Base-by-base conservation (phyloP, 2,888 invertebrate species). In the Acleris literana region DNA sequence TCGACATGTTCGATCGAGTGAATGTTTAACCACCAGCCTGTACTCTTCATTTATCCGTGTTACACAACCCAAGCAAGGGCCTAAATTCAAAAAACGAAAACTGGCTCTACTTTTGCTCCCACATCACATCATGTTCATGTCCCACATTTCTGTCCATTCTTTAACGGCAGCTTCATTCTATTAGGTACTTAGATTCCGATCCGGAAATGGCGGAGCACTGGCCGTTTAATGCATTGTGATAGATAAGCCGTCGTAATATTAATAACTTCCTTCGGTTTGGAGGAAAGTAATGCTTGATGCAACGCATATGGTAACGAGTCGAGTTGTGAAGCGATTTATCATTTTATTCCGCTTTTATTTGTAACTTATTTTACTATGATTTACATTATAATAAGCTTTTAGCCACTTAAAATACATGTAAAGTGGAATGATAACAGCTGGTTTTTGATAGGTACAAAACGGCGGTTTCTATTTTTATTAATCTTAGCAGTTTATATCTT, bases 181-280 rank as follows among this genome's bases (percentile, higher is more conserved):
- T 7, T 46, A n/a, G n/a, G n/a, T n/a, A n/a, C n/a, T n/a, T 44
- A 1, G 2, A 46, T 39, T 69, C 58, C 65, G 68, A 70, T 71
- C 74, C 85, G 86, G 85, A 86, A 85, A 80, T 69, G 73, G 69
- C 29, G 51, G 88, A 85, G 86, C 86, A 84, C 67, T 80, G 89
- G 66, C 79, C 88, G 79, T 70, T 76, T 81, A 80, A 86, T 84
- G 81, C 81, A 84, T 85, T 84, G 80, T 82, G 60, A 79, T 80
- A 80, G 82, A 77, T 80, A 78, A 79, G 76, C 61, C 71, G 78
- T 73, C 67, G 68, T 51, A 69, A 71, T 70, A 65, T 62, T 59
- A 68, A 63, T 63, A 58, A 46, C 64, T 59, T 63, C 68, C 64
- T 63, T 46, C 65, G 51, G 55, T 65, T 62, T 62, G 57, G 39